phyloP scores from a whole-genome alignment of 2,888 invertebrate species.

The Caradrina clavipalpis region DNA sequence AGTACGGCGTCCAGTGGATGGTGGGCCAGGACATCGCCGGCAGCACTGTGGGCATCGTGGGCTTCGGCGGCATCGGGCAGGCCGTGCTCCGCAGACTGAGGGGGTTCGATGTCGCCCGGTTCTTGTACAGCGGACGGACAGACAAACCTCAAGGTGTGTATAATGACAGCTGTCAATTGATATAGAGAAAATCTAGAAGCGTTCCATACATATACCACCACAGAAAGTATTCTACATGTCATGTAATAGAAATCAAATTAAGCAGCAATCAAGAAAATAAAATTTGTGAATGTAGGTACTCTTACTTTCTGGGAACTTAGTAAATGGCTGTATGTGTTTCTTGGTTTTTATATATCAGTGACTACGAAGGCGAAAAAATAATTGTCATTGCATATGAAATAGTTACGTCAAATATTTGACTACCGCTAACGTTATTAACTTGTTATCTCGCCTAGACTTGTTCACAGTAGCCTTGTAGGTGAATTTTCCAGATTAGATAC shows the following conservation, averaged over 20 bases:
- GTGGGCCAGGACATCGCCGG: slow-evolving; percentile 95
- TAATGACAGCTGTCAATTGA: too few species aligned
- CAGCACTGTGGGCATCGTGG: slow-evolving; percentile 95
- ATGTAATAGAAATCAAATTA: too few species aligned
- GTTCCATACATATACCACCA: too few species aligned
- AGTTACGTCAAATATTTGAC: neutral
- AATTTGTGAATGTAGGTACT: too few species aligned
- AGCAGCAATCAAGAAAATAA: too few species aligned
- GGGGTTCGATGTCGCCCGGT: slow-evolving; percentile 93
- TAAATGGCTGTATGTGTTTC: too few species aligned
- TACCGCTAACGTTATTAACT: neutral
- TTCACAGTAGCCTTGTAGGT: too few species aligned
- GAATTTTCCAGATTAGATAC: neutral
- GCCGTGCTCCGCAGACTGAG: slow-evolving; percentile 93
- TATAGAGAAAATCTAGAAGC: too few species aligned
- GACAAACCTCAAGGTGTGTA: slow-evolving; percentile 91
- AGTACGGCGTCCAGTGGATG: slow-evolving; percentile 93
- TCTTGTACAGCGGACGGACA: slow-evolving; percentile 94
- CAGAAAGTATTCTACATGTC: too few species aligned
- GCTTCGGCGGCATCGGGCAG: slow-evolving; percentile 95
- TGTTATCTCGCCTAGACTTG: neutral
- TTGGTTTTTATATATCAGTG: too few species aligned
- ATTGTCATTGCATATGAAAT: neutral
- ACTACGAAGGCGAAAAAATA: too few species aligned
- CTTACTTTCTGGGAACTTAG: too few species aligned